A percentile compares a stretch with the other conserved stretches of the same genome.
These are phyloP conservation scores for Dermochelys coriacea DNA, from an alignment of 2,797 vertebrate species.

Conservation along the genomic window DNA sequence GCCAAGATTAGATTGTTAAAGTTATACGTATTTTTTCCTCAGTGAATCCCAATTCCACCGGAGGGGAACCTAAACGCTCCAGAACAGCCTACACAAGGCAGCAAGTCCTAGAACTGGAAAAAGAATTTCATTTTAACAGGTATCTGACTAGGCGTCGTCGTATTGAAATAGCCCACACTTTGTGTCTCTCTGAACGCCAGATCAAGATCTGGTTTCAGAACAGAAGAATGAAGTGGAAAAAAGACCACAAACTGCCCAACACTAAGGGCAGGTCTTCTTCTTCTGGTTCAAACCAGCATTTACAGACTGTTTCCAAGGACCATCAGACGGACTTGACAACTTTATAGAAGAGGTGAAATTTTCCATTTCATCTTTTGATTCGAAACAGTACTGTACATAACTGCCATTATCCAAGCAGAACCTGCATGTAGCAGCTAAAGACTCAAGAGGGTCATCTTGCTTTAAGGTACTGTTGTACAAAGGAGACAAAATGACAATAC, in stretches of 20 bases:
- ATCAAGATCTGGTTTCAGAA: conserved; percentile 99
- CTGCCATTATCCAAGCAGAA: conserved; percentile 86
- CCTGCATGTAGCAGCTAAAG: conserved; percentile 90
- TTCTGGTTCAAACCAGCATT: conserved; percentile 85
- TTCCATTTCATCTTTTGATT: conserved; percentile 74
- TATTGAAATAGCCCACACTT: conserved; percentile 98
- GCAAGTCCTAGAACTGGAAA: conserved; percentile 99
- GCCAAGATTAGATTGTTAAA: conserved; percentile 64
- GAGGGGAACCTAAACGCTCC: conserved; percentile 97
- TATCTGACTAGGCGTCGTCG: conserved; percentile 98
- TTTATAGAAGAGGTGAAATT: conserved; percentile 88
- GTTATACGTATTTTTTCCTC: conserved; percentile 78
- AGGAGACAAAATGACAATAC: conserved; percentile 76
- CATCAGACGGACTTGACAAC: conserved; percentile 97
- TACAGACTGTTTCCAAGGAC: conserved; percentile 94
- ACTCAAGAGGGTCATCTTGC: conserved; percentile 83
- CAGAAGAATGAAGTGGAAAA: conserved; percentile 99
- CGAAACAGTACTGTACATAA: conserved; percentile 85
- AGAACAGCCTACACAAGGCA: conserved; percentile 98
- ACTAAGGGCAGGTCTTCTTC: conserved; percentile 97
- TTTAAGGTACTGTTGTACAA: conserved; percentile 83
- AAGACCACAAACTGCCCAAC: conserved; percentile 99
- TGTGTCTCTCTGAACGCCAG: conserved; percentile 98
- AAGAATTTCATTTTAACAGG: conserved; percentile 99
- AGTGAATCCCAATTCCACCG: conserved; percentile 98